Percentiles rank a stretch among this genome's conserved stretches.
These are phyloP conservation scores for Ectemnius cavifrons DNA, from an alignment of 2,888 invertebrate genomes.

Conservation along the genomic window DNA sequence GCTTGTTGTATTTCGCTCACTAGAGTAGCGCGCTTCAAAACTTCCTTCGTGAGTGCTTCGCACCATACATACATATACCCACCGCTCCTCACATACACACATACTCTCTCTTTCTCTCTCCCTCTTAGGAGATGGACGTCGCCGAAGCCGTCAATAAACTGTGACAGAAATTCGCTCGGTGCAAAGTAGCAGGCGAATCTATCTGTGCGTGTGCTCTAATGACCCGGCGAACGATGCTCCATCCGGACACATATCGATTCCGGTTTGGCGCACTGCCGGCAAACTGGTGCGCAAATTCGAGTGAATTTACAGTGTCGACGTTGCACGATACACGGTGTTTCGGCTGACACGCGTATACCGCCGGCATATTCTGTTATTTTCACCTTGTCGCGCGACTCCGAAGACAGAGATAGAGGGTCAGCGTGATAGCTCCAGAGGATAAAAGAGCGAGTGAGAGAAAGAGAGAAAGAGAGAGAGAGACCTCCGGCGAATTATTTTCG, in stretches of 20 bases:
- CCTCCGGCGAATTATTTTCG: slow-evolving; percentile 68
- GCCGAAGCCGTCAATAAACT: too few relatives aligned
- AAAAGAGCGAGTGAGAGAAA: slow-evolving; percentile 19
- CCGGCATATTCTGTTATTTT: slow-evolving; percentile 38
- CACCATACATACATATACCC: too few relatives aligned
- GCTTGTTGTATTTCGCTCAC: background rate
- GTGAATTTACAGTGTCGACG: slow-evolving; percentile 11
- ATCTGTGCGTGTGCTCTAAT: too few relatives aligned
- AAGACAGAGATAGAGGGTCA: background rate
- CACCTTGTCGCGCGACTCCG: slow-evolving; percentile 23
- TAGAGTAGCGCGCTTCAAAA: too few relatives aligned
- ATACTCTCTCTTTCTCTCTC: too few relatives aligned
- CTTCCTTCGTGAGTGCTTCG: too few relatives aligned
- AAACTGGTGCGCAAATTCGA: background rate
- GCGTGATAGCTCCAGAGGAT: background rate
- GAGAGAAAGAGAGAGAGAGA: slow-evolving; percentile 25
- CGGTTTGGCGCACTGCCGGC: background rate
- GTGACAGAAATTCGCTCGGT: too few relatives aligned
- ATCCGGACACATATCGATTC: slow-evolving; percentile 1
- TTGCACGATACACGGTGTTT: slow-evolving; percentile 9
- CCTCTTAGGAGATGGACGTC: too few relatives aligned
- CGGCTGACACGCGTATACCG: slow-evolving; percentile 14
- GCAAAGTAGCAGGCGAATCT: too few relatives aligned
- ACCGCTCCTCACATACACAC: too few relatives aligned
- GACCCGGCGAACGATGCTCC: background rate